Evolutionary conservation across 1,140 invertebrate species (phyloP), one percentile per base, ranked within the genome.

Genomic region (Scylla paramamosain): DNA sequence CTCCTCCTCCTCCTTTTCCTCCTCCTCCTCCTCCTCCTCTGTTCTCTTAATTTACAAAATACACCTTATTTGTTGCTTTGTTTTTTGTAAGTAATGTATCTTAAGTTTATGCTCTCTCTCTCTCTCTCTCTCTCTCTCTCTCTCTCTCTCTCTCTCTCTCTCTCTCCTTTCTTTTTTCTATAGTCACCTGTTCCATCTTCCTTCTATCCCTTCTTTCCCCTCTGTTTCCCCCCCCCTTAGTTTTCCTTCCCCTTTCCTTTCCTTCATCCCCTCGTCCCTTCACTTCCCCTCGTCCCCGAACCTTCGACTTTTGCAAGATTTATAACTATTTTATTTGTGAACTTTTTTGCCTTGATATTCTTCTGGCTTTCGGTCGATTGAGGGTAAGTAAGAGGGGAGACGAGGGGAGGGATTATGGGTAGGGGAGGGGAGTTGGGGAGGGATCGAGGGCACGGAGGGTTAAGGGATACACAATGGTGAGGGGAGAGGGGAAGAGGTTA

Each of bases 41-140:
- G 39, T 6, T 39, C 39, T 39, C 39, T 39, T 39, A 2, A 1
- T 39, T 39, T 39, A 39, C 39, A 39, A 39, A 39, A 39, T 39
- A 6, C 39, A 39, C 6, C 1, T 39, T 39, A 39, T 39, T 39
- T 39, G 39, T 39, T 39, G 6, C 1, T 39, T 2, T 39, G 39
- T 2, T 39, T 39, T 39, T 6, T 39, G 39, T 6, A 39, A 39
- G 39, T 1, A 1, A 39, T 39, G 39, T 39, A n/a, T n/a, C n/a
- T n/a, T n/a, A n/a, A 39, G 39, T 3, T 12, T 59, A 4, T 20
- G 10, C 52, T 4, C 52, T 59, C 52, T 77, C 67, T 77, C 67
- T 77, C 67, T 77, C 67, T 77, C 67, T 77, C 67, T 77, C 67
- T 77, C 67, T 77, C 67, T 77, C 67, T 77, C 67, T 77, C 67